phyloP scores from a whole-genome alignment of 2,797 vertebrate species.

The Lacerta agilis region DNA sequence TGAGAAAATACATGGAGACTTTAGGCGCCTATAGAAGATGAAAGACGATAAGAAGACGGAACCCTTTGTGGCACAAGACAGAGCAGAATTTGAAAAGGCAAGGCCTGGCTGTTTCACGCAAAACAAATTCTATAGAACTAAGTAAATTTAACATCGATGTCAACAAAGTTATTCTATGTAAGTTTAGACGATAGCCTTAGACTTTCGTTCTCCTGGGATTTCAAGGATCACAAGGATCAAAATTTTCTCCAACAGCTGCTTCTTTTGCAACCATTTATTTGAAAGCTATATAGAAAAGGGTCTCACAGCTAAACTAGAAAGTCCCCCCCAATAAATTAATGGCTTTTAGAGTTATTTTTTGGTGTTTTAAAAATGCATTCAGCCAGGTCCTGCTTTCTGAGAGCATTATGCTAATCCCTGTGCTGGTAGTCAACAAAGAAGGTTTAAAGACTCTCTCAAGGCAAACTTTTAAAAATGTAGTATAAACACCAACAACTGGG shows the following conservation, averaged over 20 bases:
- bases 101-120: not conserved
- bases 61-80: not conserved
- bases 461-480: too few relatives aligned
- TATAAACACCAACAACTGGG: too few relatives aligned
- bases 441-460: too few relatives aligned
- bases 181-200: not conserved
- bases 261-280: not conserved
- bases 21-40: conserved; percentile 51
- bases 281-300: not conserved
- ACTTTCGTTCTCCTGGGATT: not conserved
- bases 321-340: not conserved
- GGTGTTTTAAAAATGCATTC: not conserved
- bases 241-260: not conserved
- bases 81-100: not conserved
- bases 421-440: too few relatives aligned
- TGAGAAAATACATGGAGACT: conserved; percentile 73
- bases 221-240: not conserved
- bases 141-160: not conserved
- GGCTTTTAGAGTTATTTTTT: too few relatives aligned
- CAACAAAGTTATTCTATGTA: not conserved
- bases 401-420: not conserved
- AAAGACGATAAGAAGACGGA: not conserved
- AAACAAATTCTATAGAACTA: not conserved
- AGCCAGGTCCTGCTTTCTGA: not conserved
- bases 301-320: not conserved